A percentile compares a stretch with the other conserved stretches of the same genome.
Conservation (phyloP, 2,797 vertebrate genomes). For the Microctenopoma steveboyesi region DNA sequence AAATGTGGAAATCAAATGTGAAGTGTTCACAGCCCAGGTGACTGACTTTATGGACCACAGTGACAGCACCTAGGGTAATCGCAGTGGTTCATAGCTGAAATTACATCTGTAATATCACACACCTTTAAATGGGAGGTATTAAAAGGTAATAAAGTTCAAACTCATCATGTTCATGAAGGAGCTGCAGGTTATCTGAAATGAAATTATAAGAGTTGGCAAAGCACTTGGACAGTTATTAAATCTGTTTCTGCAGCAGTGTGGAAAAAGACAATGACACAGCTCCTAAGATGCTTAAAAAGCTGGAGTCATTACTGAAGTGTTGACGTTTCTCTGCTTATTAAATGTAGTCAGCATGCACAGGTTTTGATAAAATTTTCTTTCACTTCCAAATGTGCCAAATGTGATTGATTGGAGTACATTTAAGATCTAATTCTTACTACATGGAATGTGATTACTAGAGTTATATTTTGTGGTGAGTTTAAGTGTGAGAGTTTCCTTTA, state of each 20-base stretch:
- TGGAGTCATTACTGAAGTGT: conserved; percentile 11
- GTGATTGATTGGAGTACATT: too few relatives aligned
- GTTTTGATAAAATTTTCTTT: background rate
- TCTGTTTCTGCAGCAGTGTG: background rate
- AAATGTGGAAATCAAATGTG: conserved; percentile 8
- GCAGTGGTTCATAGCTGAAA: conserved; percentile 15
- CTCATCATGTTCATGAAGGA: conserved; percentile 1
- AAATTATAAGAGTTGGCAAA: too few relatives aligned
- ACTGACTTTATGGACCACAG: background rate
- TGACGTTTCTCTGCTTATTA: background rate
- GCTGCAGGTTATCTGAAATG: conserved; percentile 4
- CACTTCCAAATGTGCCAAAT: background rate
- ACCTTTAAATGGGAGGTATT: conserved; percentile 1
- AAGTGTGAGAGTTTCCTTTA: too few relatives aligned
- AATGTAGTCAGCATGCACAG: background rate
- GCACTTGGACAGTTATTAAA: background rate
- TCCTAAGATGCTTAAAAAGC: conserved; percentile 2
- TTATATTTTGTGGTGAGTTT: too few relatives aligned
- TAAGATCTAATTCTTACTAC: too few relatives aligned
- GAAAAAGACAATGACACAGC: background rate
- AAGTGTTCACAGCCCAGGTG: background rate
- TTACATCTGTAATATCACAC: conserved; percentile 25
- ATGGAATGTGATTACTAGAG: too few relatives aligned
- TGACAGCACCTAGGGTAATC: conserved; percentile 1
- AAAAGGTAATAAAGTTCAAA: background rate